Evolutionary conservation across 1,140 invertebrate species (phyloP).

Genomic region (Adelges cooleyi): DNA sequence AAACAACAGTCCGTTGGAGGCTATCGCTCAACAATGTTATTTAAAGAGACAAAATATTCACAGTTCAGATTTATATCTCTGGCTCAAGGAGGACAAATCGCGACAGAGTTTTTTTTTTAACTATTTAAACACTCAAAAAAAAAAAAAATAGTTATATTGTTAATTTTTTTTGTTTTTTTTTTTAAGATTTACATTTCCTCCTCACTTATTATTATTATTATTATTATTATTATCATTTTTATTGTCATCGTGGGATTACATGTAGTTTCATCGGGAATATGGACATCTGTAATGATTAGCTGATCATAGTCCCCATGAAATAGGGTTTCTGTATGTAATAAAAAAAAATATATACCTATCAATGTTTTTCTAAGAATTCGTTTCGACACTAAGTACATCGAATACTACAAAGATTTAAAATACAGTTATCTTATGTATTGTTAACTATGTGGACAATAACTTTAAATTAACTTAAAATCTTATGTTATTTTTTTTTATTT

Average conservation of each 20-base stretch:
- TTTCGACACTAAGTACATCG: neutral
- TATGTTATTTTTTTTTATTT: neutral
- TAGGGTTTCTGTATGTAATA: constrained; percentile 21
- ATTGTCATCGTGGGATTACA: constrained; percentile 4
- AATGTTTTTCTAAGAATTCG: neutral
- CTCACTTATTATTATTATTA: constrained; percentile 3
- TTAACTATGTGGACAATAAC: neutral
- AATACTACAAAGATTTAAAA: neutral
- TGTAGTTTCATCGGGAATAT: constrained; percentile 27
- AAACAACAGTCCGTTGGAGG: constrained; percentile 20
- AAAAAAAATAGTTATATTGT: constrained; percentile 17
- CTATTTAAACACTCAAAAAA: constrained; percentile 14
- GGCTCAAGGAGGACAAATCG: neutral
- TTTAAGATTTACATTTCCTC: constrained; percentile 10
- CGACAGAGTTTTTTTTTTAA: constrained; percentile 4
- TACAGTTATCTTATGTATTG: neutral
- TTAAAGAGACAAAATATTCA: neutral
- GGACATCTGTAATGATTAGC: constrained; percentile 23
- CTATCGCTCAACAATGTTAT: neutral
- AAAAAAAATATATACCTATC: no score
- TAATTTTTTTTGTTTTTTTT: constrained; percentile 26
- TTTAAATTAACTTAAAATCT: neutral
- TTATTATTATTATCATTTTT: constrained; percentile 2
- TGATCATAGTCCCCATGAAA: constrained; percentile 27
- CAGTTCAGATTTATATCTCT: constrained; percentile 2